Evolutionary conservation across 2,888 invertebrate genomes (phyloP).

Genomic region (Pharmacophagus antenor): DNA sequence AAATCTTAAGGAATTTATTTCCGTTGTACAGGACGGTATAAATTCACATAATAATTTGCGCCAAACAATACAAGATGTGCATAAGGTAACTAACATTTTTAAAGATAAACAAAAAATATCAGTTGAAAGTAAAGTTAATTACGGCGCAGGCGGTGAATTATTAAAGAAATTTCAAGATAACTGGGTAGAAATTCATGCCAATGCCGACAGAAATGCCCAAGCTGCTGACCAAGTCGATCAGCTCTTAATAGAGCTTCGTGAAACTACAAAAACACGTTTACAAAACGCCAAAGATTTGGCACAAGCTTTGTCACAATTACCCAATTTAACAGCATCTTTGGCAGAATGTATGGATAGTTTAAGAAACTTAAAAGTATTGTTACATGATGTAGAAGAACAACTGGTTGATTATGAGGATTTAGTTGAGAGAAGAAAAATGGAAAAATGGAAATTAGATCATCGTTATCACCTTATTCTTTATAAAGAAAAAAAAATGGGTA

Average conservation of each 20-base stretch:
- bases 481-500: slow-evolving; percentile 86
- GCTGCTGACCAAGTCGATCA: slow-evolving; percentile 78
- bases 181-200: slow-evolving; percentile 86
- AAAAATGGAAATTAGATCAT: slow-evolving; percentile 86
- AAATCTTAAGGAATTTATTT: slow-evolving; percentile 72
- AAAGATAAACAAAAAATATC: slow-evolving; percentile 62
- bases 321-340: slow-evolving; percentile 64
- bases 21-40: slow-evolving; percentile 73
- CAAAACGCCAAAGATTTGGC: slow-evolving; percentile 63
- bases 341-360: slow-evolving; percentile 77
- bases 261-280: slow-evolving; percentile 52
- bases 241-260: slow-evolving; percentile 61
- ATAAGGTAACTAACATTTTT: slow-evolving; percentile 68
- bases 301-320: slow-evolving; percentile 59
- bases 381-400: slow-evolving; percentile 84
- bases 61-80: slow-evolving; percentile 70
- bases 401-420: slow-evolving; percentile 84
- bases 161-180: slow-evolving; percentile 85
- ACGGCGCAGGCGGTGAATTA: slow-evolving; percentile 84
- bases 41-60: slow-evolving; percentile 64
- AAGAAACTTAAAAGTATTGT: slow-evolving; percentile 76
- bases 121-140: slow-evolving; percentile 65
- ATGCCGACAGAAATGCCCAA: slow-evolving; percentile 85
- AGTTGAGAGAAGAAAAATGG: slow-evolving; percentile 85
- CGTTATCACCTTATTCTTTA: slow-evolving; percentile 86